Base-by-base conservation (phyloP, 1,140 invertebrate genomes). In the Steinernema khuongi region DNA sequence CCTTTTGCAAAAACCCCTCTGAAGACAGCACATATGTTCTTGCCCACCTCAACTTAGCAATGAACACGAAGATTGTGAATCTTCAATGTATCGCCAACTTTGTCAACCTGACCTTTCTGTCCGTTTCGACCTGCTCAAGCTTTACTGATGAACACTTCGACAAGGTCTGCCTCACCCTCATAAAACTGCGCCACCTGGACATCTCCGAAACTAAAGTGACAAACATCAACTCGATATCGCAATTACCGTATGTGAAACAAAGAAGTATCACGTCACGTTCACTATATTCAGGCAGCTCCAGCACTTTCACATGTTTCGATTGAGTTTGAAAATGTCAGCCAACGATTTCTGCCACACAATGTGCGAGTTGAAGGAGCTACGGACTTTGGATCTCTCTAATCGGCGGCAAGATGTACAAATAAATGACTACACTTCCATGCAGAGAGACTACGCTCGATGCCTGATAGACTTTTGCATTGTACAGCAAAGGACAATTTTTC, bases 201-300 rank as follows among this genome's bases (percentile, higher is more conserved):
- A 91, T 92, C 76, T 91, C 91, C 32, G 88, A 88, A 72, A 92
- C 91, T 30, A 85, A 87, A 75, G 89, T 92, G 22, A 88, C 89
- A 77, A 60, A 14, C 7, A 7, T 60, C 7, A n/a, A 7, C 7
- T 7, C 7, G 4, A 14, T 60, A 4, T 22, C 50, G 50, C 50
- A n/a, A n/a, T 4, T 26, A 60, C 14, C 11, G 50, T 60, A 26
- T n/a, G 50, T 22, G 7, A 60, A 60, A 7, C 4, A 26, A 60
- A 14, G n/a, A n/a, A 7, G 11, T 29, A 74, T 17, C 90, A 91
- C 85, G 89, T 92, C 77, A 88, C 87, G 44, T 89, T 90, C 1
- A 83, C 92, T 19, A 89, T 89, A 76, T 90, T 89, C 79, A 89
- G 89, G 84, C 86, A 90, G 75, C 87, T 89, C 70, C 81, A 91